phyloP scores from a whole-genome alignment of 1,140 invertebrate genomes.

The Lepidurus apus region DNA sequence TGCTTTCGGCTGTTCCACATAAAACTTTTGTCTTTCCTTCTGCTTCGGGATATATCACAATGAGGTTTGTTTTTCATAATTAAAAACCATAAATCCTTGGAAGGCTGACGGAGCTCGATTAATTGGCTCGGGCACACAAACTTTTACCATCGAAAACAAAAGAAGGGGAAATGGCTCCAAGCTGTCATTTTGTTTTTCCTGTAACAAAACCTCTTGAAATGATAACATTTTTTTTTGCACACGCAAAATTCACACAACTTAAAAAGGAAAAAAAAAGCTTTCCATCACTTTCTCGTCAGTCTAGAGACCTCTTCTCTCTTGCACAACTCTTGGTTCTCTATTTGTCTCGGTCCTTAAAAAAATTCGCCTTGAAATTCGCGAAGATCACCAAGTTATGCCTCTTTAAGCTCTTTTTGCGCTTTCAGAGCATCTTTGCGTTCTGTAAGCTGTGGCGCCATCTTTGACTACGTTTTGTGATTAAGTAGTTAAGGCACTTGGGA shows the following conservation, averaged over 20 bases:
- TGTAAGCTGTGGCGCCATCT: neutral
- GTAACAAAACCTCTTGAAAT: too few species aligned
- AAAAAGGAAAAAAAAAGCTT: too few species aligned
- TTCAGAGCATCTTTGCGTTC: neutral
- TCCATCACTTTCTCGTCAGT: too few species aligned
- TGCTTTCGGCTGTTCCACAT: neutral
- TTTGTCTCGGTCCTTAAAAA: too few species aligned
- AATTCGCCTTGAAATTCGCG: too few species aligned
- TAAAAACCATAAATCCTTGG: conserved; percentile 11
- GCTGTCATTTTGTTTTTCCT: too few species aligned
- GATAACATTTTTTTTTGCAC: too few species aligned
- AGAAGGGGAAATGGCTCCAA: too few species aligned
- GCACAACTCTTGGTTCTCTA: too few species aligned
- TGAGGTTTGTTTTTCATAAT: conserved; percentile 9
- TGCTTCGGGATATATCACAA: conserved; percentile 15
- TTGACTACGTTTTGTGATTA: neutral
- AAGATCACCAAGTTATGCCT: too few species aligned
- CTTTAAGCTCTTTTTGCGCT: neutral
- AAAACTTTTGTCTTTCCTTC: neutral
- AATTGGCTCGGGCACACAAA: conserved; percentile 10
- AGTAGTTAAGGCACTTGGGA: conserved; percentile 3
- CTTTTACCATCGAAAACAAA: neutral
- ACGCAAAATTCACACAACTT: too few species aligned
- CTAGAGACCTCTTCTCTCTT: too few species aligned
- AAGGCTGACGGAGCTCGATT: neutral